Conservation (phyloP, 2,113 vertebrate genomes). For the Todiramphus saurophagus region DNA sequence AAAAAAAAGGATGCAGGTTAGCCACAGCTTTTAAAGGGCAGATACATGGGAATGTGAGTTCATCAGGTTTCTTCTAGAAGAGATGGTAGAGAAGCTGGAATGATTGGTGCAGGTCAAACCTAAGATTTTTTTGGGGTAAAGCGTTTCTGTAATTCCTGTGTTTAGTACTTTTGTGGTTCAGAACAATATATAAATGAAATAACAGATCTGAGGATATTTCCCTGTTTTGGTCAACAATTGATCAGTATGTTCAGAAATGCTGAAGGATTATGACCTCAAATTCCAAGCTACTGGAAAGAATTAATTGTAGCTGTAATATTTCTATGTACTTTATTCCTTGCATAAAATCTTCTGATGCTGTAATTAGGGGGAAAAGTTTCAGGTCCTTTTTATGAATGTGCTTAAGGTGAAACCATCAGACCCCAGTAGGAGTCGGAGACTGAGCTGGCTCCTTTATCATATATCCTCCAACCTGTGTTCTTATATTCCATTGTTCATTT, state of each 20-base stretch:
- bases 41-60: neutral
- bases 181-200: neutral
- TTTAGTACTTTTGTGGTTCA: neutral
- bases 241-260: neutral
- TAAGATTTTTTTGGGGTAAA: neutral
- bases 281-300: neutral
- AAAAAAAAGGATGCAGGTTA: constrained; percentile 42
- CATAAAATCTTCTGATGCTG: neutral
- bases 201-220: neutral
- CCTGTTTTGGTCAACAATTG: neutral
- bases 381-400: neutral
- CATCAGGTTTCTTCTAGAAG: neutral
- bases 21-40: constrained; percentile 25
- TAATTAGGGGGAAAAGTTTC: neutral
- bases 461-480: neutral
- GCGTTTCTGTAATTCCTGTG: neutral
- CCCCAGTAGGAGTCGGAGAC: neutral
- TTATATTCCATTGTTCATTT: neutral
- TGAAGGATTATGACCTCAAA: neutral
- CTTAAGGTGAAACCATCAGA: neutral
- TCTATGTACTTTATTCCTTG: neutral
- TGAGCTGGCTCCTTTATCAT: neutral
- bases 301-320: neutral
- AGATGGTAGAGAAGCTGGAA: neutral
- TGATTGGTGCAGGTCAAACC: neutral